Evolutionary conservation across 2,113 vertebrate species (phyloP), one percentile per base, ranked within the genome.

Genomic region (Suncus etruscus): DNA sequence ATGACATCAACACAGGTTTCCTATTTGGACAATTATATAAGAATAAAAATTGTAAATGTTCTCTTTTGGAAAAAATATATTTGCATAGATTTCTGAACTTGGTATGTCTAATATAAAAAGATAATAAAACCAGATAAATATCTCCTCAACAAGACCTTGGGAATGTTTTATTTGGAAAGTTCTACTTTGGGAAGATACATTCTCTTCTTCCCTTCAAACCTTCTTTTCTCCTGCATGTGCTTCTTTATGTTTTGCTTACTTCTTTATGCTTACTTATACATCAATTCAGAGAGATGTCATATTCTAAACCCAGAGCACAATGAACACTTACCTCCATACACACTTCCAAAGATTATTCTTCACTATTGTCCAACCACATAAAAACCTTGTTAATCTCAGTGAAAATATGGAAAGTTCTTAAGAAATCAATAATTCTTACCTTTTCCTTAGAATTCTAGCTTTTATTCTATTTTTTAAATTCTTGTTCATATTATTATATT

Each of bases 241-340:
- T 3, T n/a, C 18, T 66, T 66, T 27, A 66, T 66, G 31, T 25
- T 39, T 25, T 25, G 1, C 39, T 2, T 39, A 15, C 82, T 50
- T 70, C 0, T 74, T 24, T 2, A 63, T 48, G 4, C 27, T 8
- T 8, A 68, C 1, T 27, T 39, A 24, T 1, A 16, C 10, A 63
- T 12, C 22, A 12, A 11, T 27, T 45, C 7, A 87, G 27, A 15
- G 25, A 39, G 16, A 12, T 31, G 8, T 11, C 3, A 6, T 18
- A 3, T 51, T 27, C 16, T 45, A 45, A 9, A 58, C 39, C 10
- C 1, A 63, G 4, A 75, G 22, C 18, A 87, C 18, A 4, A n/a
- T 70, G 25, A 77, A 14, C 10, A 31, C 74, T 12, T 20, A 31
- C 4, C 1, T 0, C 58, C 10, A 4, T 0, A 0, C 1, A 1